A percentile compares a stretch with the other conserved stretches of the same genome.
Evolutionary conservation across 2,888 invertebrate genomes (phyloP).

Genomic region (Athalia circularis): DNA sequence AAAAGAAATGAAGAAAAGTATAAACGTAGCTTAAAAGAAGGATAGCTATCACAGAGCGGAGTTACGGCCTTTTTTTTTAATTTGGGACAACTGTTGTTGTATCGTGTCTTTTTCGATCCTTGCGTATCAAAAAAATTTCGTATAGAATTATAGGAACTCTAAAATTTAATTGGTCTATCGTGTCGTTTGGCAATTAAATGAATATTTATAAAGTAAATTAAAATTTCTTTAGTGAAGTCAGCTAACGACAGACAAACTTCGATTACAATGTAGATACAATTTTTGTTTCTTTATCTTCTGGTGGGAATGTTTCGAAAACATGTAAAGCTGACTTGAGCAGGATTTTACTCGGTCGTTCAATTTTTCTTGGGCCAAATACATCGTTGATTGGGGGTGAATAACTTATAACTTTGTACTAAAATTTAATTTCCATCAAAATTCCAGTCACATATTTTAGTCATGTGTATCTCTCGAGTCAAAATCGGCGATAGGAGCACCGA

Average conservation of each 20-base stretch:
- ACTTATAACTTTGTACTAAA: too few relatives aligned
- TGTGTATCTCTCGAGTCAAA: neutral
- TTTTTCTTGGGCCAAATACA: constrained; percentile 10
- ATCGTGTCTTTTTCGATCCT: constrained; percentile 32
- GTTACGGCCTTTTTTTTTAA: constrained; percentile 29
- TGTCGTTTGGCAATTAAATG: neutral
- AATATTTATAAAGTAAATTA: constrained; percentile 27
- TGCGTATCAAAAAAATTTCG: constrained; percentile 19
- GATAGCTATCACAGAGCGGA: constrained; percentile 27
- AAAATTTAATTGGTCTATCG: neutral
- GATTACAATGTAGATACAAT: constrained; percentile 28
- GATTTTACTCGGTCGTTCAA: neutral
- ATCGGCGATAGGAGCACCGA: neutral
- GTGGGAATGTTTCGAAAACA: constrained; percentile 50
- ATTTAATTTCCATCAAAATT: neutral
- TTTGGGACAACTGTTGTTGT: neutral
- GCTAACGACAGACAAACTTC: constrained; percentile 2
- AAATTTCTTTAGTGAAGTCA: neutral
- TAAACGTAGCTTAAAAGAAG: constrained; percentile 32
- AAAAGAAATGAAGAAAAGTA: constrained; percentile 49
- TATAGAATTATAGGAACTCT: constrained; percentile 28
- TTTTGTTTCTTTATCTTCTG: constrained; percentile 40
- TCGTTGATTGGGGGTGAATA: constrained; percentile 19
- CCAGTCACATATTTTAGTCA: neutral
- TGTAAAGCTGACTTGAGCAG: neutral